Evolutionary conservation across 37 sponge, comb jelly and placozoan genomes (phyloP).

Genomic region (Spongilla lacustris): DNA sequence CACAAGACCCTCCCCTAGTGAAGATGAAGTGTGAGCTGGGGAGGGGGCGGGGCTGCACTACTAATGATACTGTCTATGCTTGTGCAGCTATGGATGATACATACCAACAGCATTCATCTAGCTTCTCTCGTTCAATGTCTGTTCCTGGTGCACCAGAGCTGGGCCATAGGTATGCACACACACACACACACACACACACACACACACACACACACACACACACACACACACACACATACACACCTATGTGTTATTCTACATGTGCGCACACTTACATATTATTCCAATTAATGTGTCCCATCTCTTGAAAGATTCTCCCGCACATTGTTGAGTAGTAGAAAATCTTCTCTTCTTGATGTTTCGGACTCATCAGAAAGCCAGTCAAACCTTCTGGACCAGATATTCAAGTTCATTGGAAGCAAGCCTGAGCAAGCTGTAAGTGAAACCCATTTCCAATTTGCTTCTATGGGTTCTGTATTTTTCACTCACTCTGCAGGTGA

Average conservation of each 20-base stretch:
- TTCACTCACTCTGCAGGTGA: conserved; percentile 55
- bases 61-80: not conserved
- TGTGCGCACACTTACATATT: not conserved
- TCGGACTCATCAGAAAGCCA: conserved; percentile 15
- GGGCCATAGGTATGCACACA: not conserved
- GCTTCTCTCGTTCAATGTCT: not conserved
- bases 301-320: not conserved
- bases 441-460: not conserved
- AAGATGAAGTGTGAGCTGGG: not conserved
- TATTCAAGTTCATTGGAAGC: conserved; percentile 82
- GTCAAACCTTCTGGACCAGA: conserved; percentile 66
- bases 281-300: not conserved
- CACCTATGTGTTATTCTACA: too few relatives aligned
- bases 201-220: not conserved
- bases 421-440: conserved; percentile 84
- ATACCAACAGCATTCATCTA: not conserved
- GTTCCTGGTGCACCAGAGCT: not conserved
- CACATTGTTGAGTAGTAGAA: conserved; percentile 16
- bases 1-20: conserved; percentile 4
- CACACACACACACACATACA: too few relatives aligned
- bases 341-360: conserved; percentile 44
- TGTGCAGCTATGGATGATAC: not conserved
- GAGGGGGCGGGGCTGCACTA: not conserved
- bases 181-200: not conserved
- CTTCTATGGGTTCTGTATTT: not conserved